phyloP scores from a whole-genome alignment of 2,113 vertebrate species.

The Larimichthys crocea region DNA sequence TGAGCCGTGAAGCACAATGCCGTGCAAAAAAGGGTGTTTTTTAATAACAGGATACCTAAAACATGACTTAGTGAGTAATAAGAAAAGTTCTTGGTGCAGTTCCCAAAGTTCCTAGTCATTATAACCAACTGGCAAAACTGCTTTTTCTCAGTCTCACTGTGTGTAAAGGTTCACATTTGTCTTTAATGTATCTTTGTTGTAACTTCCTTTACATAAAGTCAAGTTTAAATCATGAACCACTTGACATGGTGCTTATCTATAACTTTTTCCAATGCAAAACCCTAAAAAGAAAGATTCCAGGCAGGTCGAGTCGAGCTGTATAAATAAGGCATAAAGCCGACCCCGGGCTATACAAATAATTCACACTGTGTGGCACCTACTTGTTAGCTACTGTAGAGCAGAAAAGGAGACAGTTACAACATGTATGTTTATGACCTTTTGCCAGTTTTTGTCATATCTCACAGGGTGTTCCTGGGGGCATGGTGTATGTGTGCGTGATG shows the following conservation, averaged over 20 bases:
- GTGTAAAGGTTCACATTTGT: background rate
- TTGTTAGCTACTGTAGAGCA: background rate
- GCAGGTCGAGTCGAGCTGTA: too few species aligned
- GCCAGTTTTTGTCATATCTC: constrained; percentile 45
- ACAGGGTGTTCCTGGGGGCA: constrained; percentile 42
- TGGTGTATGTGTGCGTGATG: constrained; percentile 20
- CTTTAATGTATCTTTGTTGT: background rate
- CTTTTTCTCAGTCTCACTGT: background rate
- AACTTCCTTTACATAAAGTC: background rate
- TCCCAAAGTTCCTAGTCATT: background rate
- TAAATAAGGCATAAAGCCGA: too few species aligned
- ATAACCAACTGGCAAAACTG: background rate
- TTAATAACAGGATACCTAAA: background rate
- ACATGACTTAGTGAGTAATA: constrained; percentile 5
- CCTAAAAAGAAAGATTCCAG: too few species aligned
- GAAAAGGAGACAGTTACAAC: constrained; percentile 20
- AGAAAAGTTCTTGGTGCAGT: background rate
- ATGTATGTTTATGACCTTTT: constrained; percentile 62
- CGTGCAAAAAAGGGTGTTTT: background rate
- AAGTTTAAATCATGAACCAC: background rate
- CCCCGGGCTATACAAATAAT: background rate
- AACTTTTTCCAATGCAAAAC: too few species aligned
- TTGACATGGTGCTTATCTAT: background rate
- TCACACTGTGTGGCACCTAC: background rate
- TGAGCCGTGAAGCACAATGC: background rate